Evolutionary conservation across 2,797 vertebrate species (phyloP), one percentile per base, ranked within the genome.

Genomic region (Falco biarmicus): DNA sequence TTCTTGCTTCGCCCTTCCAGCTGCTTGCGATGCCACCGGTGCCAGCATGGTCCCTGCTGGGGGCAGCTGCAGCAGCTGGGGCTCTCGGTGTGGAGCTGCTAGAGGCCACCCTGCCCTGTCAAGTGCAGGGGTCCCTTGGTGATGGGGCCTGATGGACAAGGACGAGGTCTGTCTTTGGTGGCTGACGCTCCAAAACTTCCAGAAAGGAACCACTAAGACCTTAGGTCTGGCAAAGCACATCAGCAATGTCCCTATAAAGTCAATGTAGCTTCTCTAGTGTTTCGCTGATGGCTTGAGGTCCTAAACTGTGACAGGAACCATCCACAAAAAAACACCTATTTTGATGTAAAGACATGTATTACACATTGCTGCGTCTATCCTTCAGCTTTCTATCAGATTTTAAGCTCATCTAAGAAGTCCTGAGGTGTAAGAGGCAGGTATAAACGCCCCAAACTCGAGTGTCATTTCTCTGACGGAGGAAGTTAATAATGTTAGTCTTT

Each of bases 401-500:
- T 21, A 80, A 70, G 25, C 60, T 94, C 29, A 6, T 61, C 7
- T 32, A 81, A 63, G 34, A 89, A 48, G 15, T 53, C 26, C 57
- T 61, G 45, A 57, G 34, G 25, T 79, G 13, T 37, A 74, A 91
- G 28, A 86, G 28, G 26, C 22, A 37, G 74, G 63, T 60, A 45
- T 51, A 80, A 83, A 73, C 53, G 60, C 45, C 60, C 81, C 95
- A 88, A 89, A 92, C 63, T 21, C 32, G 61, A 74, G 39, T 22
- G 19, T 74, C 76, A 18, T 68, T 93, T 91, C 73, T 68, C 87
- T 92, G 91, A 79, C 47, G 47, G 86, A 79, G 66, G 77, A 90
- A 92, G 89, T 89, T 96, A 97, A 95, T 95, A 93, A 89, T 17
- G 17, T 91, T 84, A 71, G 90, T 92, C 89, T 96, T 92, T 84